Evolutionary conservation across 2,797 vertebrate species (phyloP).

Genomic region (Pseudocheirus occidentalis): DNA sequence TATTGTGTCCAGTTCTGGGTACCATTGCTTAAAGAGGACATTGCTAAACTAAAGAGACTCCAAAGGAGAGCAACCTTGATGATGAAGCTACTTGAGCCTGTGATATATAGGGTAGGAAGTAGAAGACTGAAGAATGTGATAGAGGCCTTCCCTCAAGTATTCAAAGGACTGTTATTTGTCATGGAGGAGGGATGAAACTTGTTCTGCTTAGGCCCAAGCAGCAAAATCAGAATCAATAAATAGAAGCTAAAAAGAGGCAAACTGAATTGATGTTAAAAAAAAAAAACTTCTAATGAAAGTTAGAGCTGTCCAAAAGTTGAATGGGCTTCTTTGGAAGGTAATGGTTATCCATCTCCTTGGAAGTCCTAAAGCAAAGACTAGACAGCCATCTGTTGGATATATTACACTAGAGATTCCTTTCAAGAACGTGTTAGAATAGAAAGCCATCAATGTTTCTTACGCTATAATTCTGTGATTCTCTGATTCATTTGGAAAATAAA

Average conservation of each 20-base stretch:
- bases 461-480: not conserved
- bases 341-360: not conserved
- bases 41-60: not conserved
- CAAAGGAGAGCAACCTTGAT: not conserved
- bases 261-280: too few species aligned
- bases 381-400: not conserved
- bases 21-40: not conserved
- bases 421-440: not conserved
- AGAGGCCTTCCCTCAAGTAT: not conserved
- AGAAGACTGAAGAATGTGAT: not conserved
- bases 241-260: not conserved
- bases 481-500: not conserved
- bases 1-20: not conserved
- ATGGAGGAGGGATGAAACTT: not conserved
- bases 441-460: not conserved
- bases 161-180: not conserved
- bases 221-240: not conserved
- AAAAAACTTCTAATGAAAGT: not conserved
- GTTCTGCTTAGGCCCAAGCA: not conserved
- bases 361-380: not conserved
- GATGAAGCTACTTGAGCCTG: not conserved
- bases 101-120: not conserved
- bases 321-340: not conserved
- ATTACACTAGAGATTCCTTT: not conserved
- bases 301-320: not conserved